Percentiles rank a stretch among this genome's conserved stretches.
Conservation (phyloP, 2,113 vertebrate species). For the Pavo muticus region DNA sequence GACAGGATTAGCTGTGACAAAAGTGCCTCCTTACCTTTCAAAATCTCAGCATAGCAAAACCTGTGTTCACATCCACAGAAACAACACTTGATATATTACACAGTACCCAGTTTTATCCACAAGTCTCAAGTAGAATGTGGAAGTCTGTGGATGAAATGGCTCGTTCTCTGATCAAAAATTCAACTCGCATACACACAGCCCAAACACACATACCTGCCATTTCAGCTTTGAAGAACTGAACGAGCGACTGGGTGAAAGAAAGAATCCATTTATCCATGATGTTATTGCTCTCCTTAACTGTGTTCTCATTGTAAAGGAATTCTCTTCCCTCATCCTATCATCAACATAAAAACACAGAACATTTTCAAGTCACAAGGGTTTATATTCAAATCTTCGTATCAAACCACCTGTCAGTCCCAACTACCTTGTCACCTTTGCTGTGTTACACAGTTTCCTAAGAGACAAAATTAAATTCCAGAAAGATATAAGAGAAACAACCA, state of each 20-base stretch:
- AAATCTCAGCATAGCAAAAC: background rate
- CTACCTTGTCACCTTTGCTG: background rate
- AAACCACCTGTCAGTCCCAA: background rate
- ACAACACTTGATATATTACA: background rate
- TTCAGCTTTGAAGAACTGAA: slow-evolving; percentile 93
- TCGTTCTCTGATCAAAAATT: background rate
- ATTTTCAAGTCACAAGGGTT: background rate
- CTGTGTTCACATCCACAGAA: background rate
- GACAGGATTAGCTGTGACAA: background rate
- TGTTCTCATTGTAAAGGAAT: slow-evolving; percentile 92
- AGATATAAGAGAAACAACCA: background rate
- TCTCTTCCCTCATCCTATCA: slow-evolving; percentile 86
- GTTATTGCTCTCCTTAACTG: slow-evolving; percentile 85
- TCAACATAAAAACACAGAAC: slow-evolving; percentile 38
- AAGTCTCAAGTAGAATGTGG: background rate
- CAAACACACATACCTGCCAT: slow-evolving; percentile 86
- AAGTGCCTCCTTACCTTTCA: background rate
- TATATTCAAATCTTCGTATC: background rate
- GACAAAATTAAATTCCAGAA: background rate
- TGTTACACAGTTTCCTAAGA: background rate
- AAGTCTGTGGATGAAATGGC: background rate
- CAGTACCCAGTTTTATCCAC: background rate
- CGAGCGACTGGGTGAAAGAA: slow-evolving; percentile 95
- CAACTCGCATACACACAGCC: background rate
- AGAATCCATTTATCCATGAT: slow-evolving; percentile 98